phyloP scores from a whole-genome alignment of 2,113 vertebrate genomes.

The Orthochromis indermauri region DNA sequence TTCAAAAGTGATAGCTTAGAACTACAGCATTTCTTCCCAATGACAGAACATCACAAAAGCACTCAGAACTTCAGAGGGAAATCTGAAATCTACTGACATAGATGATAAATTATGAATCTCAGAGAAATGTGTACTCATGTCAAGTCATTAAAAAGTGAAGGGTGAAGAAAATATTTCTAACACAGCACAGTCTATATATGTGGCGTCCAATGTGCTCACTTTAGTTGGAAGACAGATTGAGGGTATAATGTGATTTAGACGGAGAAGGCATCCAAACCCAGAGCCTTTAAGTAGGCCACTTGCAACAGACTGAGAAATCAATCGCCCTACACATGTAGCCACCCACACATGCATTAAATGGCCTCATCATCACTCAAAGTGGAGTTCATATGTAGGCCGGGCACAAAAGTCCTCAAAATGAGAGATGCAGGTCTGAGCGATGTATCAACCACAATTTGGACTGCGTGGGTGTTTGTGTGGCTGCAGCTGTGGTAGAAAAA shows the following conservation, averaged over 20 bases:
- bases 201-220: not conserved
- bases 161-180: not conserved
- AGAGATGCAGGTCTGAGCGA: not conserved
- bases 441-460: not conserved
- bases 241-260: constrained; percentile 30
- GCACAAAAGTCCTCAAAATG: constrained; percentile 2
- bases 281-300: constrained; percentile 50
- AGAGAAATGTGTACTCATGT: not conserved
- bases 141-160: not conserved
- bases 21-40: not conserved
- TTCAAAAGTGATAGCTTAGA: not conserved
- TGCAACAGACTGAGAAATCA: constrained; percentile 33
- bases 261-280: constrained; percentile 33
- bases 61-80: not conserved
- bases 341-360: constrained; percentile 41
- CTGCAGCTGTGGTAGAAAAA: not conserved
- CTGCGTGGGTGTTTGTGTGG: constrained; percentile 4
- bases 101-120: not conserved
- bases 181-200: not conserved
- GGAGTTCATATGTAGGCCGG: constrained; percentile 18
- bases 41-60: not conserved
- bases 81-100: not conserved
- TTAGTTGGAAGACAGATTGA: constrained; percentile 20
- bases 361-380: constrained; percentile 33
- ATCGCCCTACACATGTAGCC: constrained; percentile 46